Evolutionary conservation across 2,797 vertebrate species (phyloP), one percentile per base, ranked within the genome.

Genomic region (Harpagifer antarcticus): DNA sequence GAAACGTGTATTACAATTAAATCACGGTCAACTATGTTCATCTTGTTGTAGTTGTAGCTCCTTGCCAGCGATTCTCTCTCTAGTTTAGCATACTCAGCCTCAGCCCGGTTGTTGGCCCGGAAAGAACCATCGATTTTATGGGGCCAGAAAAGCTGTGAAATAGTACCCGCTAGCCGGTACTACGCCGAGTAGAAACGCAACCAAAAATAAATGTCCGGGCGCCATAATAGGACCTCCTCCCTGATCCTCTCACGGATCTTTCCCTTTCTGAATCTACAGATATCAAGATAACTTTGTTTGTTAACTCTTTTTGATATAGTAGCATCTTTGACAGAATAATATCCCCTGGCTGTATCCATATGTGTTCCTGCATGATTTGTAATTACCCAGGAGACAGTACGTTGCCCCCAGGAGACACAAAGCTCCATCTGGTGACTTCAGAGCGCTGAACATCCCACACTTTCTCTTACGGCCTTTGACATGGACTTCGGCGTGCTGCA

Each of bases 391-490:
- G 40, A 48, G 78, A 81, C 68, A 74, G 53, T 43, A 64, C 12
- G n/a, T 40, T 12, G 72, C 33, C 74, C 33, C 72, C 68, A 3
- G 49, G 74, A 65, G 64, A 74, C n/a, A 8, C 66, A 44, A 10
- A 3, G 37, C 59, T 84, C 85, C 81, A 89, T 89, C 78, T 89
- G 86, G 17, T 64, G 65, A 76, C 58, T 62, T 74, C 31, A 69
- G 37, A 67, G 66, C 9, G 37, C 68, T 68, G 45, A 66, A 44
- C 44, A 64, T 68, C 74, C 47, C n/a, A 63, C 55, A 20, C 23
- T 45, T 62, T 67, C 58, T 11, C 59, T 43, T 47, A 27, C 47
- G 11, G 48, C 58, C 49, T 14, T 47, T 20, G 10, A 47, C 40
- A 17, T 31, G 17, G 72, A 57, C 20, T 49, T 62, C 14, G 27